These are phyloP conservation scores for Ophiodon elongatus DNA, from an alignment of 2,113 vertebrate genomes.

Conservation along the genomic window DNA sequence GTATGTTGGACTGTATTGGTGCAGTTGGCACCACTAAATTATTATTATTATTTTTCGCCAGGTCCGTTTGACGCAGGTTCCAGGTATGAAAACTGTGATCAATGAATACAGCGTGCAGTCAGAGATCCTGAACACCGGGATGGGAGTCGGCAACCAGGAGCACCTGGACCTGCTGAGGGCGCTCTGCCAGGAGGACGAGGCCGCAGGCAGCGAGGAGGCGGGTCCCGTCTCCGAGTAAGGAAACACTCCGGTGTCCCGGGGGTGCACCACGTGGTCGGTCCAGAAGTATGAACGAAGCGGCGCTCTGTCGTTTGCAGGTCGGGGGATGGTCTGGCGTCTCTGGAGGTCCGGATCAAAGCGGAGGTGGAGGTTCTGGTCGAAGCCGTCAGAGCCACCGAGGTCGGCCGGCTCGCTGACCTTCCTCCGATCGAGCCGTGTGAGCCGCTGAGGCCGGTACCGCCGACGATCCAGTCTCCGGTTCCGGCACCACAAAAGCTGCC, in stretches of 20 bases:
- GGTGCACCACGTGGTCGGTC: not conserved
- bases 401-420: not conserved
- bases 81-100: conserved; percentile 83
- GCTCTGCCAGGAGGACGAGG: conserved; percentile 62
- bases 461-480: not conserved
- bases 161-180: conserved; percentile 84
- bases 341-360: conserved; percentile 28
- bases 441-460: not conserved
- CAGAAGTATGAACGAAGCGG: not conserved
- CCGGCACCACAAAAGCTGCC: not conserved
- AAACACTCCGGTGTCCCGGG: not conserved
- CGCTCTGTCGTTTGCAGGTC: conserved; percentile 24
- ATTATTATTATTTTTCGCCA: not conserved
- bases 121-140: conserved; percentile 89
- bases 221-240: conserved; percentile 38
- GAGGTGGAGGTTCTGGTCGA: conserved; percentile 26
- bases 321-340: not conserved
- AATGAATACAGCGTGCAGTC: conserved; percentile 89
- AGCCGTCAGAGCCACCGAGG: conserved; percentile 13
- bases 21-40: not conserved
- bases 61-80: conserved; percentile 86
- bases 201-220: not conserved
- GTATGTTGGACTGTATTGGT: not conserved
- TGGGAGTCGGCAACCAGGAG: conserved; percentile 88
- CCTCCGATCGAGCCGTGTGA: not conserved